Evolutionary conservation across 2,113 vertebrate species (phyloP), one percentile per base, ranked within the genome.

Genomic region (Ictalurus furcatus): DNA sequence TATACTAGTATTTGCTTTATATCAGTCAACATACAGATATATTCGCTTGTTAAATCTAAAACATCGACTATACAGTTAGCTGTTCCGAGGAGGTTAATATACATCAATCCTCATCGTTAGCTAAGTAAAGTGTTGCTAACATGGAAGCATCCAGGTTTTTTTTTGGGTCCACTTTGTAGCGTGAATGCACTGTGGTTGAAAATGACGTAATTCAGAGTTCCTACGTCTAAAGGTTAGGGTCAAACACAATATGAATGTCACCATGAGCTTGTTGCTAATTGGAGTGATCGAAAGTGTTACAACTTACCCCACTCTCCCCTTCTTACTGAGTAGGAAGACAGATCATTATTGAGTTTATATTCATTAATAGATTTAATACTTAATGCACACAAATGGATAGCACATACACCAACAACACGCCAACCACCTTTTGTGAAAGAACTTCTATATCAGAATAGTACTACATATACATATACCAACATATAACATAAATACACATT

Each of bases 331-430:
- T 6, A 48, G 25, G 0, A 65, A 30, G 30, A 79, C 19, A 67
- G 84, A 34, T 0, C 21, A 52, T 78, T 14, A 44, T 16, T 52
- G 44, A 52, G n/a, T 19, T 82, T 56, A 65, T 30, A 48, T 44
- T 80, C 44, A 71, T 73, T 90, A 88, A 80, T 88, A 85, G 19
- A 63, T 88, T 59, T 19, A 28, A 56, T 58, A 74, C 73, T 69
- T 69, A 84, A 87, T 54, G 87, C 87, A 80, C 19, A n/a, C 30
- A 86, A 37, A 81, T 6, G 9, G 19, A 89, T 19, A 63, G 2
- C 19, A 65, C 84, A 37, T 3, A 61, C 9, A n/a, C 37, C 25
- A 79, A 23, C 54, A 73, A 76, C 56, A 58, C 30, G 74, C n/a
- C 14, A 56, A 34, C 23, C 87, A 84, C 19, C 19, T 67, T 34